These are phyloP conservation scores for Probaryconus sp. DNA, from an alignment of 1,140 invertebrate species.

Conservation along the genomic window DNA sequence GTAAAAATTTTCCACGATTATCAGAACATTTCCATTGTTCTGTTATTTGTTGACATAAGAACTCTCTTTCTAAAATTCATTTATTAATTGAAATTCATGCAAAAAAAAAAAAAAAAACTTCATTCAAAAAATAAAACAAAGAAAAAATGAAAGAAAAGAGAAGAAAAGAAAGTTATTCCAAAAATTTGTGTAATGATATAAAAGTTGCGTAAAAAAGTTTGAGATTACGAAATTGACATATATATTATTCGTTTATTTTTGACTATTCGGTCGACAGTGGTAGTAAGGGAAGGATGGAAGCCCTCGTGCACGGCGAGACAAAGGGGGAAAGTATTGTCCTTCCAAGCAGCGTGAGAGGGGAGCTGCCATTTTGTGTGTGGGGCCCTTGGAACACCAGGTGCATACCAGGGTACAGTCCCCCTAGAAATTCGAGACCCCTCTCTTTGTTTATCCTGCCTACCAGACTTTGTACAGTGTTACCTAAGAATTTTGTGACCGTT, in stretches of 20 bases:
- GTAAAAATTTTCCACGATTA: too few species aligned
- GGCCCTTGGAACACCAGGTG: constrained; percentile 75
- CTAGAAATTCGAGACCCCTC: constrained; percentile 69
- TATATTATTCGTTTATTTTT: constrained; percentile 63
- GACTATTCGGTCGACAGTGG: constrained; percentile 66
- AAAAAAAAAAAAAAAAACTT: too few species aligned
- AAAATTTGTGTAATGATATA: too few species aligned
- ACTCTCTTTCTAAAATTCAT: too few species aligned
- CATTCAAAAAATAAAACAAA: too few species aligned
- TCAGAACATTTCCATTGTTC: too few species aligned
- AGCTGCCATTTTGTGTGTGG: constrained; percentile 75
- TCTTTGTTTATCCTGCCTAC: constrained; percentile 69
- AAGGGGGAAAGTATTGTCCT: constrained; percentile 75
- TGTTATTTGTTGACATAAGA: too few species aligned
- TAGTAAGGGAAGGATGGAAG: constrained; percentile 65
- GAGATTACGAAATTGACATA: constrained; percentile 35
- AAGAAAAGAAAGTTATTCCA: too few species aligned
- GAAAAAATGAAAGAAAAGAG: constrained; percentile 1
- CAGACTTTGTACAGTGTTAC: constrained; percentile 62
- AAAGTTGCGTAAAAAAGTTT: too few species aligned
- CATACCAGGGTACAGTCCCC: constrained; percentile 75
- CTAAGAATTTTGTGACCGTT: constrained; percentile 60
- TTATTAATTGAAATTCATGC: too few species aligned
- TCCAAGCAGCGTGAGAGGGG: constrained; percentile 63
- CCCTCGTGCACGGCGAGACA: constrained; percentile 62